Evolutionary conservation across 2,888 invertebrate species (phyloP).

Genomic region (Tenthredo mesomela): DNA sequence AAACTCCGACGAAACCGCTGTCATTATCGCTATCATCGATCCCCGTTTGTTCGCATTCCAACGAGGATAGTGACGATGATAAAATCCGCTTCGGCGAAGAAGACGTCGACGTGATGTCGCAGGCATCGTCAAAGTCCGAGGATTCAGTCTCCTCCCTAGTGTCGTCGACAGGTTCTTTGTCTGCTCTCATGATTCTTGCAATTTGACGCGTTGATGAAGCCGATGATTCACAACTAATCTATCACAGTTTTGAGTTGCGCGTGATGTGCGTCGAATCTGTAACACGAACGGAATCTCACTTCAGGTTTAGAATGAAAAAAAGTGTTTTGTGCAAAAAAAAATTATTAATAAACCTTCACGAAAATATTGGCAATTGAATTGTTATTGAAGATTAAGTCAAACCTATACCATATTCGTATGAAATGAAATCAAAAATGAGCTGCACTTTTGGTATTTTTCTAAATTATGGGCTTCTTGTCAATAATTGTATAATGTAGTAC

Average conservation of each 20-base stretch:
- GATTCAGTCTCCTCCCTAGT: conserved; percentile 10
- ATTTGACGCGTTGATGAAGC: neutral
- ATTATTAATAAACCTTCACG: neutral
- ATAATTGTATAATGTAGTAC: neutral
- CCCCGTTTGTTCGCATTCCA: conserved; percentile 10
- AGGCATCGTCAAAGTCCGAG: conserved; percentile 33
- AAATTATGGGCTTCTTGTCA: neutral
- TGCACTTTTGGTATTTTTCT: neutral
- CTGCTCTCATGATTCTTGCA: neutral
- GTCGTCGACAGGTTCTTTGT: neutral
- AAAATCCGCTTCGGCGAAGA: neutral
- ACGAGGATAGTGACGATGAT: neutral
- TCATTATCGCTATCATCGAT: conserved; percentile 42
- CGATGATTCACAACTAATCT: neutral
- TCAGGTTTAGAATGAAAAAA: neutral
- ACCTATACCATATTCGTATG: neutral
- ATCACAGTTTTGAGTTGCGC: neutral
- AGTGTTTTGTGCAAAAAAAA: neutral
- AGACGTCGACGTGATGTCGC: neutral
- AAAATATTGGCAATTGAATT: neutral
- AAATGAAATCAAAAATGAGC: neutral
- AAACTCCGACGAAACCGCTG: conserved; percentile 46
- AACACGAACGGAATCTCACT: conserved; percentile 22
- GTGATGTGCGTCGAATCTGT: neutral
- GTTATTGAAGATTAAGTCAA: neutral